Percentiles rank a stretch among this genome's conserved stretches.
phyloP scores from a whole-genome alignment of 2,113 vertebrate species.

The Pelobates fuscus region DNA sequence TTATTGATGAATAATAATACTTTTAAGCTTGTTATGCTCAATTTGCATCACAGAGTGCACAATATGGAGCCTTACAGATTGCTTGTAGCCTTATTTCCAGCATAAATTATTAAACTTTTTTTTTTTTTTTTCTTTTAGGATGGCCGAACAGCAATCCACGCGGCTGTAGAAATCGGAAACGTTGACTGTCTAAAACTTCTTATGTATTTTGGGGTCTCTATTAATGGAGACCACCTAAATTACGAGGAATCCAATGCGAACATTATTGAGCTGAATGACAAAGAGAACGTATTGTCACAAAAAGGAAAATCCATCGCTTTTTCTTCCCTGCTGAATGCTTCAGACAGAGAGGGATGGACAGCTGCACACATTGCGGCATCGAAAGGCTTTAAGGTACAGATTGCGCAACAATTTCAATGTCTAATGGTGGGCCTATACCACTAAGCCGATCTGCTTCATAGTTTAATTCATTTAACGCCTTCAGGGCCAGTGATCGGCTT shows the following conservation, averaged over 20 bases:
- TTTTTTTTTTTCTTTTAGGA: constrained; percentile 68
- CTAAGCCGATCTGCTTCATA: no score
- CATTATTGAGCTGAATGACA: constrained; percentile 49
- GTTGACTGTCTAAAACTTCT: constrained; percentile 83
- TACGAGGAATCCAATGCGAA: constrained; percentile 38
- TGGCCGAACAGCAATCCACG: constrained; percentile 85
- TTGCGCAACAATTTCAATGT: no score
- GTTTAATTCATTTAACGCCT: no score
- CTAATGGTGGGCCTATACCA: no score
- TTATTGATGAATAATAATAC: no score
- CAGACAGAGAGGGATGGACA: constrained; percentile 89
- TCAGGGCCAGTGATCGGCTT: no score
- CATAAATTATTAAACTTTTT: no score
- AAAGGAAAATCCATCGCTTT: constrained; percentile 63
- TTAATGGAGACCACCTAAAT: constrained; percentile 48
- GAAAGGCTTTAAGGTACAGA: constrained; percentile 89
- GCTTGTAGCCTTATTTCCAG: no score
- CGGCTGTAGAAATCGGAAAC: constrained; percentile 82
- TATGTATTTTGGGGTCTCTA: constrained; percentile 66
- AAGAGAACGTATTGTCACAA: constrained; percentile 53
- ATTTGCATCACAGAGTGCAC: no score
- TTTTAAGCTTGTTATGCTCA: no score
- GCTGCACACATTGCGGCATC: constrained; percentile 91
- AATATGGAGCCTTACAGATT: no score
- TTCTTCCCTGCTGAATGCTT: constrained; percentile 81